These are phyloP conservation scores for Vidua chalybeata DNA, from an alignment of 2,113 vertebrate species.

Conservation along the genomic window DNA sequence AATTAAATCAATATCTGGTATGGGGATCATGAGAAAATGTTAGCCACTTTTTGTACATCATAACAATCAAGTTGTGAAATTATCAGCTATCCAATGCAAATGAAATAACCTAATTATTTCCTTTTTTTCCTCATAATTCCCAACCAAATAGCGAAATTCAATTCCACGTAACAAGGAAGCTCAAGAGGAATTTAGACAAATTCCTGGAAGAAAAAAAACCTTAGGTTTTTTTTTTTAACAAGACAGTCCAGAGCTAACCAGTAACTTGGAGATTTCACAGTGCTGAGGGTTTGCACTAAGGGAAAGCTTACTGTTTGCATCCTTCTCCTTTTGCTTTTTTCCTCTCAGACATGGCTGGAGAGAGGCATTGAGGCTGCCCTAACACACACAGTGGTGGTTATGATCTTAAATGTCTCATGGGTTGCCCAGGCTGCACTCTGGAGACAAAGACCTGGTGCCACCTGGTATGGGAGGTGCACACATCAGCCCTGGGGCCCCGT, in stretches of 20 bases:
- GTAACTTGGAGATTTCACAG: not conserved
- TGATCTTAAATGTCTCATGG: not conserved
- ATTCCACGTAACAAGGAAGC: not conserved
- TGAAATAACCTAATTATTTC: not conserved
- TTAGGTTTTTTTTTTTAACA: not conserved
- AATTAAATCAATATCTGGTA: not conserved
- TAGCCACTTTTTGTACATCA: not conserved
- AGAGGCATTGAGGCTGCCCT: not conserved
- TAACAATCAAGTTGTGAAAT: not conserved
- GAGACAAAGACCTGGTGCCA: not conserved
- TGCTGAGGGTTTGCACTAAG: not conserved
- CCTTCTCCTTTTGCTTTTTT: not conserved
- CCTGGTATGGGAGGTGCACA: rapidly evolving
- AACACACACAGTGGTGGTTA: not conserved
- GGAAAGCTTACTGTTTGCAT: not conserved
- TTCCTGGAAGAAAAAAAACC: not conserved
- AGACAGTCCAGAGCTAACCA: not conserved
- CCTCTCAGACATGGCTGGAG: not conserved
- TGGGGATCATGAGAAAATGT: not conserved
- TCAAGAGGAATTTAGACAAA: not conserved
- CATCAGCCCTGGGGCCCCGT: not conserved
- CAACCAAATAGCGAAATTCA: not conserved
- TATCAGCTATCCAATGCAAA: not conserved
- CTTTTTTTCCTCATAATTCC: not conserved
- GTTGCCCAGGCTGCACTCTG: not conserved